Base-by-base conservation (phyloP, 2,888 invertebrate genomes). In the Listrodromus nycthemerus region DNA sequence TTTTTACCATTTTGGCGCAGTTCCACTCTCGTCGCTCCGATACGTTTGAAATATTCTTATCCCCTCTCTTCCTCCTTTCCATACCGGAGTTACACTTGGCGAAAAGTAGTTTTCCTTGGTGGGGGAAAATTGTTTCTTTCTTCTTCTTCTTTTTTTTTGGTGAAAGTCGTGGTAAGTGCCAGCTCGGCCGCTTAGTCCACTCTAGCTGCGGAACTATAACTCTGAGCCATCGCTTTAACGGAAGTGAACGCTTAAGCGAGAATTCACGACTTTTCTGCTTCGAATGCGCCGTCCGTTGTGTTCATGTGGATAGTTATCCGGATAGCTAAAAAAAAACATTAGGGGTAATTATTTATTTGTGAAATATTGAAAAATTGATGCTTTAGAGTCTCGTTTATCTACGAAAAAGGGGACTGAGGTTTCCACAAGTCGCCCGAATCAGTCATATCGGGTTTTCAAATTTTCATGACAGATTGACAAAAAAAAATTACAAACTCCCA, bases 1-100 rank as follows among this genome's bases (percentile, higher is more conserved):
- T 73, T 81, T 82, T 65, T 50, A 27, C 61, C 79, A 82, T 75
- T 71, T 76, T 77, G 80, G 73, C 76, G 73, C 73, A 61, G 63
- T 80, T 80, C 30, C 69, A 41, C 52, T 41, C n/a, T 16, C 63
- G 63, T 63, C n/a, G 33, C n/a, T 33, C 16, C 63, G 21, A 30
- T 73, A 71, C 45, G 10, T 71, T 58, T 58, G n/a, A 63, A 63
- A 63, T 33, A 63, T 63, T 63, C 33, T 30, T 58, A 30, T 21
- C 52, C 58, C 58, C 33, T 33, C 33, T 33, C 33, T 8, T 33
- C 33, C 33, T 58, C 27, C 13, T 58, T 16, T 21, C 33, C 33
- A 21, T 33, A 30, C 33, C 33, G n/a, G n/a, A 37, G 63, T 63
- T 63, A 63, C 63, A 63, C 61, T 80, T 61, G 30, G 66, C 45